Base-by-base conservation (phyloP, 2,113 vertebrate genomes). In the Seriola dumerili region DNA sequence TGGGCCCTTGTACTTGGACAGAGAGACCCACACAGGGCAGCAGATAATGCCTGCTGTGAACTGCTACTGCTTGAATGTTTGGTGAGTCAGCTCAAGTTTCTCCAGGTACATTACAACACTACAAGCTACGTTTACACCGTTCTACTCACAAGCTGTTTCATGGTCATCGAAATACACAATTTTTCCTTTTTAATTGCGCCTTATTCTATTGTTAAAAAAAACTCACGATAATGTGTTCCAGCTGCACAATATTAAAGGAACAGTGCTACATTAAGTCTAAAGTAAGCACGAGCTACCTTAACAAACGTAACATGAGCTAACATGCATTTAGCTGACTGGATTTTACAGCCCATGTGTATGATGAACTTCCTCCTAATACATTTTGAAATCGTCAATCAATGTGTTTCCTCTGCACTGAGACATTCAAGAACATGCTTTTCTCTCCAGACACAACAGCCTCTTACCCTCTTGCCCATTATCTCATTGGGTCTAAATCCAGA, bases 1-100 rank as follows among this genome's bases (percentile, higher is more conserved):
- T 77, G 78, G 86, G 71, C 57, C 85, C 91, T 91, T 91, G 89
- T 92, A 13, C 84, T 84, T 16, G 34, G 70, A 84, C 64, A 85
- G 42, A 88, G 73, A 83, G 55, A 63, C 65, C 63, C 61, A 72
- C 71, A 71, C 69, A 79, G 29, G 71, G 59, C 72, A 52, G 77
- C 19, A 44, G 57, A 85, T 74, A 72, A 69, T 19, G 75, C 5
- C 72, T 54, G 29, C 64, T 68, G 34, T 44, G 12, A 80, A 59
- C 59, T 17, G 71, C 42, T 36, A 10, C 57, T 65, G 72, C 57
- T 21, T 58, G 25, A 73, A n/a, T 2, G 13, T 38, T 72, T 50
- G 11, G 34, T 59, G 55, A 78, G 32, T 66, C 58, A 57, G 66
- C 55, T 64, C 1, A 44, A 48, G 3, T 72, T 72, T 54, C 44